phyloP scores from a whole-genome alignment of 2,888 invertebrate genomes.

The Sturmia bella region DNA sequence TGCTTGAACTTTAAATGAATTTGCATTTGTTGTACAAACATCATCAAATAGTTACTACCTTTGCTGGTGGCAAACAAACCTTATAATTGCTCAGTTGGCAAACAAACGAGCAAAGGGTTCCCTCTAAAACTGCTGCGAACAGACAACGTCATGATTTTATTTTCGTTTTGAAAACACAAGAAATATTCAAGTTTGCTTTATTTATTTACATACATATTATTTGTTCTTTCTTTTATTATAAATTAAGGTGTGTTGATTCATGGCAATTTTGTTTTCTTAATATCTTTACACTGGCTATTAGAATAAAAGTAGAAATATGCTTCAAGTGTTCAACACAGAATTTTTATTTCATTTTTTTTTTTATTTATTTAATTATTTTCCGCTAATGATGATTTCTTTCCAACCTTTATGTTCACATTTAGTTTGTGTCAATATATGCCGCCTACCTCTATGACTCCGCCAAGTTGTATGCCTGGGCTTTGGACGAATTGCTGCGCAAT shows the following conservation, averaged over 20 bases:
- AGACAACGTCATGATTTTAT: constrained; percentile 30
- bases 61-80: constrained; percentile 12
- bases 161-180: neutral
- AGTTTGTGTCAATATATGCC: constrained; percentile 95
- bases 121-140: neutral
- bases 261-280: neutral
- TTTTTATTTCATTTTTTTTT: too few relatives aligned
- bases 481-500: constrained; percentile 87
- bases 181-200: constrained; percentile 3
- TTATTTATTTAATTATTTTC: neutral
- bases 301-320: neutral
- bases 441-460: constrained; percentile 98
- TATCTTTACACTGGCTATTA: constrained; percentile 23
- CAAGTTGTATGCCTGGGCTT: constrained; percentile 92
- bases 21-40: constrained; percentile 38
- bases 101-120: constrained; percentile 27
- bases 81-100: constrained; percentile 36
- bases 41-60: constrained; percentile 25
- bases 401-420: constrained; percentile 77
- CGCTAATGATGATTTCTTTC: constrained; percentile 15
- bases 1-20: constrained; percentile 15
- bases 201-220: neutral
- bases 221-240: constrained; percentile 17
- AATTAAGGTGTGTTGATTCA: constrained; percentile 50
- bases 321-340: too few relatives aligned